phyloP scores from a whole-genome alignment of 2,113 vertebrate species.

The Suricata suricatta region DNA sequence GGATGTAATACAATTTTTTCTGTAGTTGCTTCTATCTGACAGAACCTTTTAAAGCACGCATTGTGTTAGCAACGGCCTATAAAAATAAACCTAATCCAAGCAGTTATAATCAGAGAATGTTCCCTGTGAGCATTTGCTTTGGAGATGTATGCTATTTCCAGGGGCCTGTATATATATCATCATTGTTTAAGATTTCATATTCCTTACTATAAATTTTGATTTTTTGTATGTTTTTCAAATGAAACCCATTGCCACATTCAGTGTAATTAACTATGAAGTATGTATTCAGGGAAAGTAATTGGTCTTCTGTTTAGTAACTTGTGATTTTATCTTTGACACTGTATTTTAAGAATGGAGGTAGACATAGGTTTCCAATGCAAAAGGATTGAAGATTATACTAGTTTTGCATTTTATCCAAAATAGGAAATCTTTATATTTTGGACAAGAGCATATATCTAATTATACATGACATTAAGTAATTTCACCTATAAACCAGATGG shows the following conservation, averaged over 20 bases:
- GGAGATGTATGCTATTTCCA: constrained; percentile 72
- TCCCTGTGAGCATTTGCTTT: constrained; percentile 77
- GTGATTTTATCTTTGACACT: neutral
- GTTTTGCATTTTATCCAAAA: constrained; percentile 39
- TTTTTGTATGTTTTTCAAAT: neutral
- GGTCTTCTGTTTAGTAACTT: neutral
- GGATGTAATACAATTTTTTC: constrained; percentile 64
- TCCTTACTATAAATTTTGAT: constrained; percentile 18
- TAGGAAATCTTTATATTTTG: neutral
- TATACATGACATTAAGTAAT: constrained; percentile 17
- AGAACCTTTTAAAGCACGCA: constrained; percentile 77
- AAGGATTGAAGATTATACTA: neutral
- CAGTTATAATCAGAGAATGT: constrained; percentile 61
- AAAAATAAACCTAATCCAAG: constrained; percentile 81
- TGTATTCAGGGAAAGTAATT: neutral
- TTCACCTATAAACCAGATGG: neutral
- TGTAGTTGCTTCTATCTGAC: constrained; percentile 74
- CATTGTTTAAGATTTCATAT: constrained; percentile 62
- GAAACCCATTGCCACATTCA: neutral
- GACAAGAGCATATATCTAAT: neutral
- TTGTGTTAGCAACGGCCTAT: constrained; percentile 83
- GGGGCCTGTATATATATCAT: constrained; percentile 58
- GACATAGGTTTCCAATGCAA: neutral
- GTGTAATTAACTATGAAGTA: neutral
- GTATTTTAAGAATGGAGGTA: neutral